Conservation (phyloP, 2,113 vertebrate genomes). For the Eptesicus fuscus region DNA sequence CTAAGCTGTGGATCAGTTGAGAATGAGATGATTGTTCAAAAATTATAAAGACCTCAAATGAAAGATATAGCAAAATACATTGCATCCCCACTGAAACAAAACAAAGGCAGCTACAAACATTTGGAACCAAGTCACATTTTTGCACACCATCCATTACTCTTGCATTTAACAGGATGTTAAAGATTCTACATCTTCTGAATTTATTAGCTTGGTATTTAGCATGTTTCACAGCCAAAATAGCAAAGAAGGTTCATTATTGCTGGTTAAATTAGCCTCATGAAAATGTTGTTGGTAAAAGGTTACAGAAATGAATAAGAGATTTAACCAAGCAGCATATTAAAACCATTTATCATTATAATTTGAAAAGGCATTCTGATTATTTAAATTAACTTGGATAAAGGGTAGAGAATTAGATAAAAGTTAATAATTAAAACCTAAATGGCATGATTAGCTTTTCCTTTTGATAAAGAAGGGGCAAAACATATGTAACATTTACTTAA, state of each 20-base stretch:
- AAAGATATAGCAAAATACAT: background rate
- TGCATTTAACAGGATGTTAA: slow-evolving; percentile 5
- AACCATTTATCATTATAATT: slow-evolving; percentile 46
- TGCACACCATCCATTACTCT: slow-evolving; percentile 27
- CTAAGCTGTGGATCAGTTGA: background rate
- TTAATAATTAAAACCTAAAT: slow-evolving; percentile 55
- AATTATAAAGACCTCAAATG: background rate
- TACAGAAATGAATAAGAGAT: slow-evolving; percentile 52
- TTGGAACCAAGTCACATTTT: slow-evolving; percentile 41
- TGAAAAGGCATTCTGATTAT: slow-evolving; percentile 40
- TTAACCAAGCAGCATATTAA: slow-evolving; percentile 29
- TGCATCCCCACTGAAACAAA: background rate
- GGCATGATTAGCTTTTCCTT: slow-evolving; percentile 19
- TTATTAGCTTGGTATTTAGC: slow-evolving; percentile 70
- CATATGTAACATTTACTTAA: background rate
- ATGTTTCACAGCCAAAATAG: slow-evolving; percentile 50
- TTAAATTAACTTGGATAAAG: slow-evolving; percentile 56
- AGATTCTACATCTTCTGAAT: slow-evolving; percentile 50
- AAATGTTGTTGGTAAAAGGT: slow-evolving; percentile 63
- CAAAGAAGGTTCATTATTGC: slow-evolving; percentile 56
- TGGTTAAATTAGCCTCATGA: slow-evolving; percentile 52
- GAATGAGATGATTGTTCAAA: background rate
- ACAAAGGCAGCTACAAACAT: background rate
- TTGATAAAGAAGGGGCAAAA: slow-evolving; percentile 6
- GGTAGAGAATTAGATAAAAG: slow-evolving; percentile 22